These are phyloP conservation scores for Lepus timidus DNA, from an alignment of 2,113 vertebrate genomes.

Conservation along the genomic window DNA sequence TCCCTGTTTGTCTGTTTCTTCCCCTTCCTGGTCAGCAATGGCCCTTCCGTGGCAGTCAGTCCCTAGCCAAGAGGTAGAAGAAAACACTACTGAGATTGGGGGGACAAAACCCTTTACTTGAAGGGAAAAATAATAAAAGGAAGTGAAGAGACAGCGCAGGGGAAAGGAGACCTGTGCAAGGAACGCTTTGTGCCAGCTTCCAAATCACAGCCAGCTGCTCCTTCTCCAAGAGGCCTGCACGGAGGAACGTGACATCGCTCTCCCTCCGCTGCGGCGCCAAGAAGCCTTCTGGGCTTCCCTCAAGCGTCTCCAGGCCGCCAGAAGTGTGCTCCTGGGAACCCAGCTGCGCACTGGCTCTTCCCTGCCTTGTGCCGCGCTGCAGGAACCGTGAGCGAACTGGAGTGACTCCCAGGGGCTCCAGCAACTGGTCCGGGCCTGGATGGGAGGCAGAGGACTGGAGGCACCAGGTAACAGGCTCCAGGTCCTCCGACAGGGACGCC, in stretches of 20 bases:
- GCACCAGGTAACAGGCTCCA: background rate
- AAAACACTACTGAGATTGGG: background rate
- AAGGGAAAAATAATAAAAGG: background rate
- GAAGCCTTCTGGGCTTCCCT: background rate
- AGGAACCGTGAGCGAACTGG: background rate
- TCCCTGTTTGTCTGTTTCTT: background rate
- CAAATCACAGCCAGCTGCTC: slow-evolving; percentile 3
- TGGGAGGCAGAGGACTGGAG: background rate
- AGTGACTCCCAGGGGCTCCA: background rate
- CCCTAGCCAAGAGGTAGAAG: background rate
- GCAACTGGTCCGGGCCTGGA: background rate
- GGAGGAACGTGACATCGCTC: background rate
- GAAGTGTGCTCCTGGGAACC: background rate
- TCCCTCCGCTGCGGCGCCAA: background rate
- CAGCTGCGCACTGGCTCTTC: background rate
- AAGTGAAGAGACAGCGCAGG: background rate
- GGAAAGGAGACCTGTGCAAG: background rate
- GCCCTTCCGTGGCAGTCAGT: background rate
- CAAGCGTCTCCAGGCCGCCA: background rate
- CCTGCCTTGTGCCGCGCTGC: background rate
- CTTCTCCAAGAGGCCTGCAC: background rate
- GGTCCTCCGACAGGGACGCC: background rate
- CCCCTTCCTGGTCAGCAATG: background rate
- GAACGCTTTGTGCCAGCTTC: background rate
- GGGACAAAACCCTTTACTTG: background rate